Evolutionary conservation across 2,888 invertebrate genomes (phyloP), one percentile per base, ranked within the genome.

Genomic region (Apoderus coryli): DNA sequence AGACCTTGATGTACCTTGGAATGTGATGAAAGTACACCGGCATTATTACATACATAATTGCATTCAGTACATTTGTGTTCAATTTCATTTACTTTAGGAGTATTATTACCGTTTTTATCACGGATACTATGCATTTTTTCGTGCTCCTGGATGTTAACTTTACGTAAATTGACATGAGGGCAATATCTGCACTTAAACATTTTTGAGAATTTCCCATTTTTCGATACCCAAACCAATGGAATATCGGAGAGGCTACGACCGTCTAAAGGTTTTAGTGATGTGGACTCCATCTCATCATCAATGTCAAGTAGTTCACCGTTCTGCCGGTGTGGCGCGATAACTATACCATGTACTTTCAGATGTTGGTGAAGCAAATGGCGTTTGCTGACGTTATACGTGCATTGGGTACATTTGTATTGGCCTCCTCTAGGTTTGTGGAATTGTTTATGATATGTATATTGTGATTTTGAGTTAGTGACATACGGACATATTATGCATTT

Each of bases 111-210:
- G 35, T 44, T 48, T 37, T 48, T 56, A 27, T 60, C 59, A 1
- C 58, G 40, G 16, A 54, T 57, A 14, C 61, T 64, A 53, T 85
- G 85, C 69, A 84, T 79, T 50, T 75, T 73, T 54, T 86, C 85
- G 55, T 89, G 88, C 45, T 81, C 78, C 15, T 74, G 72, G 34
- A 88, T 76, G 53, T 81, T 82, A 25, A 75, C 72, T 47, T 78
- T 74, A 28, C 82, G 66, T n/a, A 76, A 64, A 50, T 82, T 82
- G 9, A 84, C 77, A 52, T 82, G 82, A 0, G 86, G 84, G 51
- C 88, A 88, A 51, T 70, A 76, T 15, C 78, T 68, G 51, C 88
- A 89, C 51, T 82, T 80, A 52, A 76, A 77, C 74, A 86, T 80
- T 59, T 84, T 84, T 29, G 72, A 70, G 36, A 80, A 73, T 31